Evolutionary conservation across 2,797 vertebrate species (phyloP).

Genomic region (Hypotaenidia okinawae): DNA sequence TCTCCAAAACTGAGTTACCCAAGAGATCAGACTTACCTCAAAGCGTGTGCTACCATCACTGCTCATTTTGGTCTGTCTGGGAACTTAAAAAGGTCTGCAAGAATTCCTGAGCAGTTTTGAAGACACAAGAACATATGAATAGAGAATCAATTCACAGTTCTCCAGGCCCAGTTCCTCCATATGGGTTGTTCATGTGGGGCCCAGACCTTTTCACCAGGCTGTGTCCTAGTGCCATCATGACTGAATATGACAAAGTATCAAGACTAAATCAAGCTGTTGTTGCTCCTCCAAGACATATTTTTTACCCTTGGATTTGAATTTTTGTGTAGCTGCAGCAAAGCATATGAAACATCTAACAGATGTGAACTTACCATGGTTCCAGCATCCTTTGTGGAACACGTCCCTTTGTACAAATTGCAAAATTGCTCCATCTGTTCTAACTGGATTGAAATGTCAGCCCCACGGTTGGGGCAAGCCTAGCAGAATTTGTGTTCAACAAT

Average conservation of each 20-base stretch:
- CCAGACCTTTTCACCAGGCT: background rate
- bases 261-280: background rate
- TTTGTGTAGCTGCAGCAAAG: background rate
- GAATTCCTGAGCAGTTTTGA: background rate
- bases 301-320: background rate
- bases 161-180: background rate
- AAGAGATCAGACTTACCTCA: background rate
- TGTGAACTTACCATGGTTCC: background rate
- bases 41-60: background rate
- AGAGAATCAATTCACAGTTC: background rate
- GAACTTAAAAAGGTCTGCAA: background rate
- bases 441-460: conserved; percentile 20
- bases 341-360: background rate
- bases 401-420: background rate
- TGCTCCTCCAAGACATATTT: background rate
- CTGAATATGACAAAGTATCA: background rate
- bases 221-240: background rate
- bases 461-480: background rate
- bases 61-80: background rate
- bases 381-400: background rate
- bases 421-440: conserved; percentile 23
- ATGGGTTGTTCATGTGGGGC: background rate
- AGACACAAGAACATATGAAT: background rate
- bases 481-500: background rate
- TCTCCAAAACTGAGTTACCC: background rate